A percentile compares a stretch with the other conserved stretches of the same genome.
Conservation (phyloP, 2,797 vertebrate species). For the Halcyon smyrnensis region DNA sequence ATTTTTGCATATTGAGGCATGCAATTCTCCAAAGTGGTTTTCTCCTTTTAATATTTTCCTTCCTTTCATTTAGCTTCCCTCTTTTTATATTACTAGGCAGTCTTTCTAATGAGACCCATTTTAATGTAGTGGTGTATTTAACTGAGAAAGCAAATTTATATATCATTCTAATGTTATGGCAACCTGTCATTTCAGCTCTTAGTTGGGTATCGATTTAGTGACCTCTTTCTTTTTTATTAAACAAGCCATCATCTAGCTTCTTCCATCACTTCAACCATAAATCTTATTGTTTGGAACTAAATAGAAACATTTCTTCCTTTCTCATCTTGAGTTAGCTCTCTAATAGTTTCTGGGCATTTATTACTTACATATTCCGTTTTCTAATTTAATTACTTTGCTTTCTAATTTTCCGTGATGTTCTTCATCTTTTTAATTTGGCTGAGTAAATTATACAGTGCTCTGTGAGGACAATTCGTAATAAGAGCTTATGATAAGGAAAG, state of each 20-base stretch:
- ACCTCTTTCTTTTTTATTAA: conserved; percentile 3
- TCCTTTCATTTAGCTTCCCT: not conserved
- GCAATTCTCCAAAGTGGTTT: not conserved
- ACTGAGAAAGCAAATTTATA: not conserved
- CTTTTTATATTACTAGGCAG: not conserved
- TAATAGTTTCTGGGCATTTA: conserved; percentile 29
- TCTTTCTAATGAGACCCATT: not conserved
- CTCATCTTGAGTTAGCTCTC: not conserved
- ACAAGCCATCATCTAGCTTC: not conserved
- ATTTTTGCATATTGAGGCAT: not conserved
- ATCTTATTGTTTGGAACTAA: conserved; percentile 7
- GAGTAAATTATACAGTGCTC: not conserved
- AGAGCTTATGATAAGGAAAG: not conserved
- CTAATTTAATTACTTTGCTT: conserved; percentile 41
- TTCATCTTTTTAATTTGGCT: not conserved
- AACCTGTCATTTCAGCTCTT: not conserved
- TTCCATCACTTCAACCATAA: not conserved
- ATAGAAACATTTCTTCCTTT: not conserved
- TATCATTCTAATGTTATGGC: not conserved
- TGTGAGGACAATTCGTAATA: not conserved
- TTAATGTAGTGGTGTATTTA: not conserved
- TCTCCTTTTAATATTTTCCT: not conserved
- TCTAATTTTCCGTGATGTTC: not conserved
- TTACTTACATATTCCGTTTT: not conserved
- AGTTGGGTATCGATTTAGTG: not conserved